A percentile compares a stretch with the other conserved stretches of the same genome.
Conservation (phyloP, 2,888 invertebrate species). For the Aquatica leii region DNA sequence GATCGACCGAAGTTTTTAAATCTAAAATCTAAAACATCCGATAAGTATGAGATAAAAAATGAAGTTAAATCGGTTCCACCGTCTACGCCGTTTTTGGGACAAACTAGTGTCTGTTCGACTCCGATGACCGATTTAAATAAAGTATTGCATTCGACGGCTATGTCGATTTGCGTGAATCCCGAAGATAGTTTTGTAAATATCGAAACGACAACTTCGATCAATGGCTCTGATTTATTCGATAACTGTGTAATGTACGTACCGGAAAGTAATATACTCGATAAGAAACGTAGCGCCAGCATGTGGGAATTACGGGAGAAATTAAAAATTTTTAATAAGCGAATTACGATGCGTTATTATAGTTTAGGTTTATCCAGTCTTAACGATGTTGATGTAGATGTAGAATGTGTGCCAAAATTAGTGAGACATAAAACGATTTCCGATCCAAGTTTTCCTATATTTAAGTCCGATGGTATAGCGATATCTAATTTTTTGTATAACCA, state of each 20-base stretch:
- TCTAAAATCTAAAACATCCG: conserved; percentile 53
- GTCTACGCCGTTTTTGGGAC: conserved; percentile 66
- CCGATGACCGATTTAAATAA: conserved; percentile 76
- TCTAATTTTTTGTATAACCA: conserved; percentile 77
- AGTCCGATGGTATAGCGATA: conserved; percentile 76
- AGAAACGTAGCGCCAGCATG: conserved; percentile 64
- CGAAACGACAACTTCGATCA: conserved; percentile 2
- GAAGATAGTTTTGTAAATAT: conserved; percentile 51
- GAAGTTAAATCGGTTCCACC: conserved; percentile 32
- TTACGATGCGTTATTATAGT: conserved; percentile 66
- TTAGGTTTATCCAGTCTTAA: conserved; percentile 60
- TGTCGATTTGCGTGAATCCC: conserved; percentile 77
- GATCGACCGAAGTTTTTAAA: conserved; percentile 58
- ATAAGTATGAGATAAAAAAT: conserved; percentile 41
- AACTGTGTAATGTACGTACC: conserved; percentile 29
- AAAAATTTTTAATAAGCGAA: conserved; percentile 64
- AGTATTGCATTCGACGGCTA: conserved; percentile 74
- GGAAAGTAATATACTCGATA: conserved; percentile 45
- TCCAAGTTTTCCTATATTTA: conserved; percentile 80
- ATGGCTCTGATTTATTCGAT: conserved; percentile 50
- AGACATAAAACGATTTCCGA: conserved; percentile 76
- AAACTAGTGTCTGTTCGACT: conserved; percentile 80
- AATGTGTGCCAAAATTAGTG: conserved; percentile 53
- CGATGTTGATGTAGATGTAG: conserved; percentile 25
- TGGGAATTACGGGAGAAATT: conserved; percentile 71